These are phyloP conservation scores for Pseudocheirus occidentalis DNA, from an alignment of 2,797 vertebrate genomes.

Conservation along the genomic window DNA sequence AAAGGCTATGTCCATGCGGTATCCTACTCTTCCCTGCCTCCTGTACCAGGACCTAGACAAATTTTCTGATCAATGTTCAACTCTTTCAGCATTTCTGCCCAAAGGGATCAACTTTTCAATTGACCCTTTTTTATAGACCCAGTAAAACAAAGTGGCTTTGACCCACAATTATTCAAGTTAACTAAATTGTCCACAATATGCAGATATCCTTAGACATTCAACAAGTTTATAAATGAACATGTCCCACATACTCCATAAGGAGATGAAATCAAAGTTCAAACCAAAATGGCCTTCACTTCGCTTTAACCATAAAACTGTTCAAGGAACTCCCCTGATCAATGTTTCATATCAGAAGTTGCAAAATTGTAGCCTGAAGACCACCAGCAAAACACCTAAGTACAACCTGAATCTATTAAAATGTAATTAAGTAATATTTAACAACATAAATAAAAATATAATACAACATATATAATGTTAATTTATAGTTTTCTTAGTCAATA, in stretches of 20 bases:
- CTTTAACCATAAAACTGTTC: neutral
- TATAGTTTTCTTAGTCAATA: neutral
- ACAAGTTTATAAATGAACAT: neutral
- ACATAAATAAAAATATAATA: neutral
- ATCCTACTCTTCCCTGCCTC: neutral
- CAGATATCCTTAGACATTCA: neutral
- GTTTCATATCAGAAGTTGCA: neutral
- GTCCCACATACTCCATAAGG: neutral
- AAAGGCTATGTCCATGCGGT: neutral
- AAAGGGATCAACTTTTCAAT: neutral
- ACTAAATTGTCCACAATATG: neutral
- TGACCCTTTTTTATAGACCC: neutral
- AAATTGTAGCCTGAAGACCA: neutral
- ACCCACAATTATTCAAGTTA: neutral
- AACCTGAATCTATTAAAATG: neutral
- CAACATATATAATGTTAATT: neutral
- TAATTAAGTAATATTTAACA: neutral
- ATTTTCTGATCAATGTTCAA: neutral
- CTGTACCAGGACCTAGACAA: neutral
- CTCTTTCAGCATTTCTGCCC: neutral
- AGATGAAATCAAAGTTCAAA: neutral
- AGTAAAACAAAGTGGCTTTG: neutral
- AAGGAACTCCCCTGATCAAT: neutral
- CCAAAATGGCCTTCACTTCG: neutral
- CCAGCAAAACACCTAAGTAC: neutral